These are phyloP conservation scores for Bradypodion pumilum DNA, from an alignment of 2,797 vertebrate species.

Conservation along the genomic window DNA sequence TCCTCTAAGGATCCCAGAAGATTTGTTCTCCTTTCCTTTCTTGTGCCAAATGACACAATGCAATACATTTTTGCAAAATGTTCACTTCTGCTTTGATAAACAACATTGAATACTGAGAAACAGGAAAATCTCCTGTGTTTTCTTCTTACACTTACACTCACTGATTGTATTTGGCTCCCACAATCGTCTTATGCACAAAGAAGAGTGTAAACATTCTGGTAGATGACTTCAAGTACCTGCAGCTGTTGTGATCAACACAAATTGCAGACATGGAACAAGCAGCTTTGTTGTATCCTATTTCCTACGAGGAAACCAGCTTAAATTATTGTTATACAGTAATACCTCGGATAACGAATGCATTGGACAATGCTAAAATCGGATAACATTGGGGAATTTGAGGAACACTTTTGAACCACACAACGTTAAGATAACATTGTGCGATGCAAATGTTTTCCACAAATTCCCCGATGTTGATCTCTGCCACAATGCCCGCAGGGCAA, in stretches of 20 bases:
- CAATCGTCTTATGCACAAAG: constrained; percentile 36
- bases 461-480: too few species aligned
- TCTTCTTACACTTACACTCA: constrained; percentile 8
- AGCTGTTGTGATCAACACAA: constrained; percentile 62
- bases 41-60: neutral
- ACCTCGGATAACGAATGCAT: too few species aligned
- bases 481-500: too few species aligned
- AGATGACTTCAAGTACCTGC: constrained; percentile 63
- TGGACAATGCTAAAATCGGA: too few species aligned
- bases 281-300: constrained; percentile 42
- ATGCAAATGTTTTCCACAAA: too few species aligned
- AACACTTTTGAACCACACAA: too few species aligned
- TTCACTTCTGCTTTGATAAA: neutral
- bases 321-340: constrained; percentile 19
- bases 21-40: neutral
- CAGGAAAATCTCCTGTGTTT: constrained; percentile 16
- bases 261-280: constrained; percentile 43
- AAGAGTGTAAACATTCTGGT: neutral
- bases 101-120: constrained; percentile 32
- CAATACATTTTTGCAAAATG: neutral
- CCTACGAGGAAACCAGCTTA: constrained; percentile 48
- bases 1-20: constrained; percentile 44
- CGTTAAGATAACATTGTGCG: too few species aligned
- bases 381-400: too few species aligned
- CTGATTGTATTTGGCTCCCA: constrained; percentile 32